A percentile compares a stretch with the other conserved stretches of the same genome.
Evolutionary conservation across 2,113 vertebrate genomes (phyloP).

Genomic region (Euleptes europaea): DNA sequence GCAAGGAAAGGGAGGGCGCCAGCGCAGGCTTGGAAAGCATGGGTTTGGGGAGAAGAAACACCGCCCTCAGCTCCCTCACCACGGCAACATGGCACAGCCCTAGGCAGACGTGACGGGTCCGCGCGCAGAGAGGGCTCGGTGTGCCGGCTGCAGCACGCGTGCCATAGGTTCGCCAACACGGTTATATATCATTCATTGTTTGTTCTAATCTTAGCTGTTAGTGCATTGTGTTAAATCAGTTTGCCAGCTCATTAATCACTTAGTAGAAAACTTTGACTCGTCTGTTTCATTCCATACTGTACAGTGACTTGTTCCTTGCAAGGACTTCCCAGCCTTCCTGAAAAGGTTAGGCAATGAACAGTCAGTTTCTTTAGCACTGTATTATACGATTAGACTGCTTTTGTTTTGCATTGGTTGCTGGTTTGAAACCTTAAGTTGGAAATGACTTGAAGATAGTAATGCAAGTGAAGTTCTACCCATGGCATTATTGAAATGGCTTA

Average conservation of each 20-base stretch:
- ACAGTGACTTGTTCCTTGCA: background rate
- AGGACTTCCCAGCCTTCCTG: background rate
- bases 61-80: too few relatives aligned
- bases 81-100: too few relatives aligned
- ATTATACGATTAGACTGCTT: background rate
- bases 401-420: background rate
- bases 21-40: too few relatives aligned
- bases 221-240: background rate
- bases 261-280: background rate
- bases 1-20: too few relatives aligned
- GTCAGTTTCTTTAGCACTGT: background rate
- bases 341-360: background rate
- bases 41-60: too few relatives aligned
- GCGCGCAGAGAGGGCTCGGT: too few relatives aligned
- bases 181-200: constrained; percentile 2
- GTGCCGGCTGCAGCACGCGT: too few relatives aligned
- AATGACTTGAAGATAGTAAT: background rate
- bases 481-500: background rate
- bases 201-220: constrained; percentile 13
- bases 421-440: background rate
- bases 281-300: background rate
- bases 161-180: too few relatives aligned
- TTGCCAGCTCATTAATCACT: constrained; percentile 13
- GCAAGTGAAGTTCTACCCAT: background rate
- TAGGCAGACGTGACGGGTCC: too few relatives aligned